Evolutionary conservation across 2,113 vertebrate species (phyloP).

Genomic region (Telmatochromis brachygnathus): DNA sequence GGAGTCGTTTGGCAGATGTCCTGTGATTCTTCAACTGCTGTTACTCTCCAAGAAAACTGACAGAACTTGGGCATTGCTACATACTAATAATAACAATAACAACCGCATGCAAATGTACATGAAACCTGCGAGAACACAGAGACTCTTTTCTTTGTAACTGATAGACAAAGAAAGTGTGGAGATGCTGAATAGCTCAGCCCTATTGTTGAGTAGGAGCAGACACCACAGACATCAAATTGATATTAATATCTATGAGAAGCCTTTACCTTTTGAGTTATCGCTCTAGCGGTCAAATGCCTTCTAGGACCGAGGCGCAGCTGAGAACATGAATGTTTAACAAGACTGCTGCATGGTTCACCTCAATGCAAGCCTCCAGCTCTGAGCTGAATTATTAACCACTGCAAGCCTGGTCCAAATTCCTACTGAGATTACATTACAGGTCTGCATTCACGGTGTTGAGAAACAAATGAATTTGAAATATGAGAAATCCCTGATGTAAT

Average conservation of each 20-base stretch:
- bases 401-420: slow-evolving; percentile 37
- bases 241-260: slow-evolving; percentile 59
- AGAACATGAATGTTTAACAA: slow-evolving; percentile 72
- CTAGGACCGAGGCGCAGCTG: slow-evolving; percentile 33
- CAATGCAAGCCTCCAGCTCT: slow-evolving; percentile 50
- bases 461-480: slow-evolving; percentile 23
- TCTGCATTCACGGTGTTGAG: neutral
- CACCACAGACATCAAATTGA: slow-evolving; percentile 49
- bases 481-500: slow-evolving; percentile 10
- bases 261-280: slow-evolving; percentile 62
- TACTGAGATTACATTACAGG: slow-evolving; percentile 44
- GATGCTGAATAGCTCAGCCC: neutral
- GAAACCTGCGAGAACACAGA: neutral
- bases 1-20: neutral
- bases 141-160: neutral
- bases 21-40: neutral
- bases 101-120: neutral
- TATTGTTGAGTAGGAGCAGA: slow-evolving; percentile 8
- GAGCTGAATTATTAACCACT: slow-evolving; percentile 63
- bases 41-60: neutral
- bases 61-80: neutral
- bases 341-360: slow-evolving; percentile 53
- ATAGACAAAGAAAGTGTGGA: neutral
- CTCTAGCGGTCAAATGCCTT: slow-evolving; percentile 60
- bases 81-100: neutral